phyloP scores from a whole-genome alignment of 92 coral and sea anemone species.

The Metridium senile region DNA sequence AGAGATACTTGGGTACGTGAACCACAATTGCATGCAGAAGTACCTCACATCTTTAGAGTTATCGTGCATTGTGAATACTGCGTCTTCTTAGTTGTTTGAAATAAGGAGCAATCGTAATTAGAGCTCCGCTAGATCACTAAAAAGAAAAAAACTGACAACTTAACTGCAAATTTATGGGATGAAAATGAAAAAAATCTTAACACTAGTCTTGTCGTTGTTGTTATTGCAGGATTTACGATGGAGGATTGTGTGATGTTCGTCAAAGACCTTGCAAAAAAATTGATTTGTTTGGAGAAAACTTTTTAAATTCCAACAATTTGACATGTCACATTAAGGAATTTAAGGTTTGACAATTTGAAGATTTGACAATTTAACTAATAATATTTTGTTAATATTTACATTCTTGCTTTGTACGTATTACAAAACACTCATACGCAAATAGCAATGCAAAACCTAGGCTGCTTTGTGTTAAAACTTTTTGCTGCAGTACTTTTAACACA shows the following conservation, averaged over 20 bases:
- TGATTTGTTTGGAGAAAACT: slow-evolving; percentile 46
- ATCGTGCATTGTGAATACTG: background rate
- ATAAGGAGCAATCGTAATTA: too few species aligned
- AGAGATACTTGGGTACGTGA: slow-evolving; percentile 37
- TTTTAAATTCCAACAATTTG: slow-evolving; percentile 51
- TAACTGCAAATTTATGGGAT: background rate
- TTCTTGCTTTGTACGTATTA: background rate
- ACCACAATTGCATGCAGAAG: background rate
- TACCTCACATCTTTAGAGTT: background rate
- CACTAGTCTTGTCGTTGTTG: background rate
- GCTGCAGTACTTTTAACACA: too few species aligned
- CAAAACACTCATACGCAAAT: background rate
- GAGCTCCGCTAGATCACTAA: too few species aligned
- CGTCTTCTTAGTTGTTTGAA: too few species aligned
- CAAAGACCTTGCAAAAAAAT: slow-evolving; percentile 55
- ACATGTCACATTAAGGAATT: slow-evolving; percentile 62
- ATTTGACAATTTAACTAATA: background rate
- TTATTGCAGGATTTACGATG: slow-evolving; percentile 10
- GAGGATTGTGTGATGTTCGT: slow-evolving; percentile 62
- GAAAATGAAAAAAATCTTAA: background rate
- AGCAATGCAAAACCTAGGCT: too few species aligned
- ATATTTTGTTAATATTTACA: background rate
- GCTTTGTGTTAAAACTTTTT: too few species aligned
- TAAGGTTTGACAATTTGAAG: slow-evolving; percentile 26
- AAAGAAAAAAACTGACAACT: background rate